Evolutionary conservation across 2,113 vertebrate genomes (phyloP), one percentile per base, ranked within the genome.

Genomic region (Myiagra hebetior): DNA sequence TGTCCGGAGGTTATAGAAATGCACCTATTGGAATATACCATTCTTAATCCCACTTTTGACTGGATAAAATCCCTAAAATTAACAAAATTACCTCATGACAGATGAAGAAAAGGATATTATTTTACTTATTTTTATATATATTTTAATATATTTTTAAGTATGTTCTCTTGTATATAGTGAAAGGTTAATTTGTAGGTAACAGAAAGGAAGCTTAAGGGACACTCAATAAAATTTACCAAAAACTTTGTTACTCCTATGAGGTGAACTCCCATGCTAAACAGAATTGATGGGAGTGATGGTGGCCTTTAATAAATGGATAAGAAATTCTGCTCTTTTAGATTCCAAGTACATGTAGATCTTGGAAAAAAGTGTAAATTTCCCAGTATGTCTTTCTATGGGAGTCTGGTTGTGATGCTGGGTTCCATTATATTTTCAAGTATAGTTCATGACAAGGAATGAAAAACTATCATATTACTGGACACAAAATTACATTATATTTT

Each of bases 1-100:
- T 87, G 35, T 95, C 77, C 86, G 74, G 64, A 95, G 75, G 90
- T 81, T 87, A 94, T 55, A 49, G 21, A 67, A 87, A 87, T 42
- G 47, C 39, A 76, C 14, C 82, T 78, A 87, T 81, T 76, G 88
- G 85, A 69, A 89, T 79, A 49, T 49, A 89, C 33, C 24, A 75
- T 78, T 73, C 46, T 55, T 93, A 94, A 79, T 60, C 63, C 68
- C 4, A 0, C 4, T 59, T 86, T 93, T 59, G 30, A 55, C 27
- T 69, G 73, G 33, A 47, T 26, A 31, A 82, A 83, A 69, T 59
- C 27, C 35, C 12, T 49, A 35, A 49, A 85, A 75, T 62, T 60
- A 89, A 81, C 28, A 70, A 90, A 94, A 87, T 57, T 1, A 35
- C 13, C 67, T 26, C 2, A 17, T 44, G 33, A 35, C 2, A 10